These are phyloP conservation scores for Albula glossodonta DNA, from an alignment of 2,113 vertebrate species.

Conservation along the genomic window DNA sequence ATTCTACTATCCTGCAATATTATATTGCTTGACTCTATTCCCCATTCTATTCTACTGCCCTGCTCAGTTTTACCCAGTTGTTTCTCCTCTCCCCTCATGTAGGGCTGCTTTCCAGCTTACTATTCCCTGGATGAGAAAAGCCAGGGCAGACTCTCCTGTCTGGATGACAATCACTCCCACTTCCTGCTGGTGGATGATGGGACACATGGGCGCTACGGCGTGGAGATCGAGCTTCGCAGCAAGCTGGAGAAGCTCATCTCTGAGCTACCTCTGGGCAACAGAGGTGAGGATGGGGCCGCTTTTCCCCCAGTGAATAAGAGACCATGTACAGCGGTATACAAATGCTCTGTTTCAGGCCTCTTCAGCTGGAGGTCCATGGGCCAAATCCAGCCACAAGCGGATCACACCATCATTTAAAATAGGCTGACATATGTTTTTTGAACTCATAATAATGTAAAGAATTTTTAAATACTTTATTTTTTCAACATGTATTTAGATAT, in stretches of 20 bases:
- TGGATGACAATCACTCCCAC: constrained; percentile 93
- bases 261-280: constrained; percentile 67
- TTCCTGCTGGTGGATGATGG: constrained; percentile 95
- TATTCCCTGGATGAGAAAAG: constrained; percentile 80
- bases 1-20: background rate
- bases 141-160: constrained; percentile 81
- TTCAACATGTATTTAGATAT: too few species aligned
- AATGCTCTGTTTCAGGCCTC: too few species aligned
- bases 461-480: too few species aligned
- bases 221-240: constrained; percentile 81
- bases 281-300: constrained; percentile 47
- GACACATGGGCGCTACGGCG: constrained; percentile 81
- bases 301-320: background rate
- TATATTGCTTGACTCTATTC: background rate
- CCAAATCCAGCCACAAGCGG: too few species aligned
- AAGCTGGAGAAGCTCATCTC: constrained; percentile 88
- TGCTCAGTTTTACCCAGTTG: background rate
- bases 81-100: background rate
- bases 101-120: constrained; percentile 85
- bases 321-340: too few species aligned
- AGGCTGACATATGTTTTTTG: too few species aligned
- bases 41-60: background rate
- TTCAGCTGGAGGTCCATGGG: too few species aligned
- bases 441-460: too few species aligned
- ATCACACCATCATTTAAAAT: too few species aligned